Evolutionary conservation across 2,888 invertebrate genomes (phyloP), one percentile per base, ranked within the genome.

Genomic region (Leucophenga maculata): DNA sequence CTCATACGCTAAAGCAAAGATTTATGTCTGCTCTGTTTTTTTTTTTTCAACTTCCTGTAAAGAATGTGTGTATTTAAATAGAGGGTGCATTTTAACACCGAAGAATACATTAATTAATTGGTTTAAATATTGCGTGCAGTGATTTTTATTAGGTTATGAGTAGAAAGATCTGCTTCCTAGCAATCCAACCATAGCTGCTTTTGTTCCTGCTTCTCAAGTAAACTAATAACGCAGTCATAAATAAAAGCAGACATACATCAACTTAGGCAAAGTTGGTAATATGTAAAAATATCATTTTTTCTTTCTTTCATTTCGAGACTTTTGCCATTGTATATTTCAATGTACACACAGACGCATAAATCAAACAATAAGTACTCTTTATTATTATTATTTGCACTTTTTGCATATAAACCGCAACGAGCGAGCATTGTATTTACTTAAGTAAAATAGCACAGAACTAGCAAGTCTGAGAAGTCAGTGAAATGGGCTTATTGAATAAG

Each of bases 361-460:
- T 87, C 87, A 87, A 87, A 87, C 84, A 88, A 87, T 87, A 88
- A 87, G 88, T 87, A 87, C 87, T 87, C 87, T 84, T 86, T 86
- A 85, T 86, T 86, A 86, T 86, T 86, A 86, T 86, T 86, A 86
- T 86, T 86, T 86, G 86, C 86, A 85, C 85, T 85, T 85, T 83
- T 79, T 80, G 80, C 82, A 78, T 82, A 78, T 68, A 79, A 72
- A 72, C 52, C 44, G 39, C 32, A 48, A 64, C 48, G 48, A 48
- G 48, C 75, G 74, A 73, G 76, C 77, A 31, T 32, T 74, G 80
- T 83, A 80, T 83, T 84, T 84, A 75, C 79, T 82, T 83, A 83
- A 84, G 83, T 82, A 79, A 69, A 82, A 44, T 13, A 57, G n/a
- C n/a, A 57, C 26, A 26, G 57, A 26, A 26, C 57, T 8, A 64